Percentiles rank a stretch among this genome's conserved stretches.
Conservation (phyloP, 2,888 invertebrate species). For the Lamproptera curius region DNA sequence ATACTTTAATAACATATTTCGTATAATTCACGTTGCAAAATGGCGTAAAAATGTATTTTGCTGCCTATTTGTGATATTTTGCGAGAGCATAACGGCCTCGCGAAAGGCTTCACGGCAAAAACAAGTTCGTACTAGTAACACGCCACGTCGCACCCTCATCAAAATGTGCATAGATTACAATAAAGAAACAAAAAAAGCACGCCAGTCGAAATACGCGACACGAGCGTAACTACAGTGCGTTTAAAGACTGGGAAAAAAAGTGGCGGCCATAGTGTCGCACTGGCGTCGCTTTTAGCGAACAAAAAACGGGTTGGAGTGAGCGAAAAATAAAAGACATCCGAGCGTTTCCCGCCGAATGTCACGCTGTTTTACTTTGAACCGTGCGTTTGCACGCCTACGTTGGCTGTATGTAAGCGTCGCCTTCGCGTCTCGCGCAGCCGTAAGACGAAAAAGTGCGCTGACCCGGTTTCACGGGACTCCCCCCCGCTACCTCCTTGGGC, state of each 20-base stretch:
- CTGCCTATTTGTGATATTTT: too few species aligned
- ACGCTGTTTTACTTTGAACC: conserved; percentile 19
- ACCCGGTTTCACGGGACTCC: conserved; percentile 40
- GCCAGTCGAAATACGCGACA: conserved; percentile 14
- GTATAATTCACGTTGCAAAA: too few species aligned
- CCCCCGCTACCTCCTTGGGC: conserved; percentile 20
- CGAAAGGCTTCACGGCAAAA: conserved; percentile 1
- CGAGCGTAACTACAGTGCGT: conserved; percentile 14
- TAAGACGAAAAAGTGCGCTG: conserved; percentile 48
- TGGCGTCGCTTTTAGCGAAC: conserved; percentile 15
- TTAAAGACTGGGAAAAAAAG: conserved; percentile 12
- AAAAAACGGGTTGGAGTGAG: conserved; percentile 6
- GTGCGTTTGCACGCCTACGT: conserved; percentile 12
- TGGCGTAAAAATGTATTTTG: too few species aligned
- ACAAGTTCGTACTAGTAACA: background rate
- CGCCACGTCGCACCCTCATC: conserved; percentile 15
- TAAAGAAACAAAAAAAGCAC: conserved; percentile 18
- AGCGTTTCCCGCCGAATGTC: conserved; percentile 19
- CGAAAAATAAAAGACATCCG: conserved; percentile 11
- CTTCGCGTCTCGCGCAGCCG: conserved; percentile 43
- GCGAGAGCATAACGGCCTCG: background rate
- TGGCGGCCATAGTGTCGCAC: conserved; percentile 9
- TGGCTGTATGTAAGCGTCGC: conserved; percentile 32
- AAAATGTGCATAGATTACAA: conserved; percentile 21
- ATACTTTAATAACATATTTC: too few species aligned